A percentile compares a stretch with the other conserved stretches of the same genome.
Conservation (phyloP, 1,140 invertebrate genomes). For the Drosophila equinoxialis region DNA sequence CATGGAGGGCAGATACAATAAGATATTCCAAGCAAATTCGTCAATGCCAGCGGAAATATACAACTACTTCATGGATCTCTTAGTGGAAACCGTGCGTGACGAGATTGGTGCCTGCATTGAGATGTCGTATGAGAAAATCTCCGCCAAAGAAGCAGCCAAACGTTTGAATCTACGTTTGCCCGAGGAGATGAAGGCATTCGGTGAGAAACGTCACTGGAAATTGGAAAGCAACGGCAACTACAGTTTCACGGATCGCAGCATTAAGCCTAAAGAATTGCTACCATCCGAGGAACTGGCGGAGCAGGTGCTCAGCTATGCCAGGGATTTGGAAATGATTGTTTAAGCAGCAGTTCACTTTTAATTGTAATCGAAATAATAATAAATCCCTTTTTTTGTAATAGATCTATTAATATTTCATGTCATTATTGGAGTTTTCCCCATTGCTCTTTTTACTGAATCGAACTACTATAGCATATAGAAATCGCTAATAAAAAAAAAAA, state of each 20-base stretch:
- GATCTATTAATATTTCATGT: not conserved
- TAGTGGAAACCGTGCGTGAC: slow-evolving; percentile 96
- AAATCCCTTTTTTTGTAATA: not conserved
- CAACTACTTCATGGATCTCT: slow-evolving; percentile 98
- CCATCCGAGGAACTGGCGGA: slow-evolving; percentile 95
- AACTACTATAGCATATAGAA: no score
- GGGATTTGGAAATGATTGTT: slow-evolving; percentile 99
- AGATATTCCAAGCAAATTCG: slow-evolving; percentile 87
- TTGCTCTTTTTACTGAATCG: no score
- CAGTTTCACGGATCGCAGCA: slow-evolving; percentile 88
- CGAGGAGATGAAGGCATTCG: slow-evolving; percentile 91
- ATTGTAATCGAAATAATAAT: slow-evolving; percentile 4
- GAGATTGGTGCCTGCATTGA: slow-evolving; percentile 99
- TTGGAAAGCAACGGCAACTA: slow-evolving; percentile 91
- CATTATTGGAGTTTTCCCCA: no score
- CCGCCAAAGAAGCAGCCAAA: slow-evolving; percentile 92
- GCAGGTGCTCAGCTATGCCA: slow-evolving; percentile 98
- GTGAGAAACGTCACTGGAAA: slow-evolving; percentile 92
- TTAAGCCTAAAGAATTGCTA: slow-evolving; percentile 91
- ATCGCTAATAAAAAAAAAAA: no score
- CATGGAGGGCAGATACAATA: slow-evolving; percentile 99
- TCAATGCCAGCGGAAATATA: slow-evolving; percentile 98
- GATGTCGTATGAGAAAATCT: slow-evolving; percentile 96
- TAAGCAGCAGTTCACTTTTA: slow-evolving; percentile 84
- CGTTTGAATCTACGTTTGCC: slow-evolving; percentile 94